A percentile compares a stretch with the other conserved stretches of the same genome.
Conservation (phyloP, 1,140 invertebrate genomes). For the Capitella teleta region DNA sequence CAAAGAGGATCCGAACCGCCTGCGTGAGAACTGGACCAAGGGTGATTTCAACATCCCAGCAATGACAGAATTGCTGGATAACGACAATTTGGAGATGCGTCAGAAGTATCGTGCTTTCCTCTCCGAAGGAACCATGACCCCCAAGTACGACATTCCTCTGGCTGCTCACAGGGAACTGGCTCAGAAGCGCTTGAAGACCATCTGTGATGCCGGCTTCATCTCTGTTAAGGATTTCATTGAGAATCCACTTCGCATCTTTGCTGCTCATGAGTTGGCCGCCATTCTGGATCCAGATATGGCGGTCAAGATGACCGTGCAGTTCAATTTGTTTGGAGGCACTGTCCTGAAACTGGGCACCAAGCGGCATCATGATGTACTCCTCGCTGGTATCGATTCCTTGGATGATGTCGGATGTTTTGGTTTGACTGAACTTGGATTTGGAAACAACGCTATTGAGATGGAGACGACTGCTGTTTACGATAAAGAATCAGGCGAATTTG, state of each 20-base stretch:
- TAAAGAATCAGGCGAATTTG: constrained; percentile 21
- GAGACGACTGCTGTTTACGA: constrained; percentile 38
- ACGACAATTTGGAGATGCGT: constrained; percentile 36
- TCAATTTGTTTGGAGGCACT: constrained; percentile 38
- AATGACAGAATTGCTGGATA: constrained; percentile 26
- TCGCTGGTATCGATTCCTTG: constrained; percentile 28
- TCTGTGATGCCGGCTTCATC: constrained; percentile 33
- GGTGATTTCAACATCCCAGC: constrained; percentile 1
- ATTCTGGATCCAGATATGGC: constrained; percentile 37
- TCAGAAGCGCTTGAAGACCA: constrained; percentile 22
- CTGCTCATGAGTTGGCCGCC: constrained; percentile 33
- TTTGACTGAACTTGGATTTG: constrained; percentile 37
- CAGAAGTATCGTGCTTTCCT: constrained; percentile 23
- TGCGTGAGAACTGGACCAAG: not conserved
- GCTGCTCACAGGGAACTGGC: constrained; percentile 33
- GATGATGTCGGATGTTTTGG: constrained; percentile 38
- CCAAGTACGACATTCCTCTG: constrained; percentile 29
- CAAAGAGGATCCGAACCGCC: too few relatives aligned
- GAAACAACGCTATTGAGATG: constrained; percentile 41
- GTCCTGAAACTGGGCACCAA: constrained; percentile 36
- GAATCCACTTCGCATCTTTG: constrained; percentile 35
- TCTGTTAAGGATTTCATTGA: constrained; percentile 33
- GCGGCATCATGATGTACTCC: constrained; percentile 28
- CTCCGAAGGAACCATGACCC: constrained; percentile 19
- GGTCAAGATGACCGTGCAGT: constrained; percentile 41